Conservation (phyloP, 2,888 invertebrate species). For the Metellina segmentata region DNA sequence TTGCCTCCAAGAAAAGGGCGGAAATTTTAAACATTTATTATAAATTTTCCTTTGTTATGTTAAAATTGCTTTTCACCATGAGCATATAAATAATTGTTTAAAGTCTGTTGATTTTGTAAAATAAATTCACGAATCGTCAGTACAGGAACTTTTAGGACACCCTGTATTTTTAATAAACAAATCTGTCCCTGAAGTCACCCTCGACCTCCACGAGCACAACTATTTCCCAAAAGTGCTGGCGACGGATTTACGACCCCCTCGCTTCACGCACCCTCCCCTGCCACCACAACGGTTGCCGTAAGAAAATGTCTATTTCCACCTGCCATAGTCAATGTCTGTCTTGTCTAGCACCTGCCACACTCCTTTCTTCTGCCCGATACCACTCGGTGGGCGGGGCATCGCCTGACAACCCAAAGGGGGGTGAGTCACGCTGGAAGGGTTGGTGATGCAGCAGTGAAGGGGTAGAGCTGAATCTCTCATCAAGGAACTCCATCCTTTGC, state of each 20-base stretch:
- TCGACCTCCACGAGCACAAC: not conserved
- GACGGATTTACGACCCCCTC: constrained; percentile 23
- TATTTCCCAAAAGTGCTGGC: constrained; percentile 2
- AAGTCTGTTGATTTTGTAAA: too few relatives aligned
- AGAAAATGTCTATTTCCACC: constrained; percentile 73
- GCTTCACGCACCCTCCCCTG: constrained; percentile 27
- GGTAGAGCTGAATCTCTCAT: constrained; percentile 20
- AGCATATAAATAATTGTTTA: too few relatives aligned
- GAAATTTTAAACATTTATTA: too few relatives aligned
- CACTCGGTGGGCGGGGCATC: constrained; percentile 24
- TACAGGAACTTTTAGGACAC: too few relatives aligned
- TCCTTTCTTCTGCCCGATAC: constrained; percentile 34
- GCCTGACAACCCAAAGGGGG: constrained; percentile 47
- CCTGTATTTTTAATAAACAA: not conserved
- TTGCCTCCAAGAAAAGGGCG: too few relatives aligned
- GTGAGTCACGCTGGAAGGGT: constrained; percentile 67
- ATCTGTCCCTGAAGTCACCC: constrained; percentile 21
- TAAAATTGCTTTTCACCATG: too few relatives aligned
- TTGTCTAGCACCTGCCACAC: constrained; percentile 72
- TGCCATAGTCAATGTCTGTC: constrained; percentile 66
- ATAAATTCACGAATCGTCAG: too few relatives aligned
- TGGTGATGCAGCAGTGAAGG: constrained; percentile 25
- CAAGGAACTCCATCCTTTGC: constrained; percentile 15
- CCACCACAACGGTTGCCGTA: constrained; percentile 40
- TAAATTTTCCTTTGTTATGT: too few relatives aligned